Base-by-base conservation (phyloP, 2,113 vertebrate species). In the Sylvicapra grimmia region DNA sequence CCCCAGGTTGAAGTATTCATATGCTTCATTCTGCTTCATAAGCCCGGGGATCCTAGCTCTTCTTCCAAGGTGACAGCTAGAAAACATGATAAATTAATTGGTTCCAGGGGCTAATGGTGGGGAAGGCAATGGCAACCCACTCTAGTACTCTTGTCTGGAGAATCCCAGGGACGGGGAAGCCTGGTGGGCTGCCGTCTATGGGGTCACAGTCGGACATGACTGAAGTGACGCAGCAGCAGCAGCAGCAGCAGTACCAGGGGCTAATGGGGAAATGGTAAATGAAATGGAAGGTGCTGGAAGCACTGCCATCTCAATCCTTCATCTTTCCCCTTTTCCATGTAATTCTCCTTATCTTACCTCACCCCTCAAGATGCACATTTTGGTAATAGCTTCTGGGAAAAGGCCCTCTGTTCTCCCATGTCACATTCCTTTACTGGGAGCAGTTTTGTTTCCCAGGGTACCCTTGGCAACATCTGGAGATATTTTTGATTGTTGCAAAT, bases 31-130 rank as follows among this genome's bases (percentile, higher is more conserved):
- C 79, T 94, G 4, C 44, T 47, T 47, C 36, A 23, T 61, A 18
- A 68, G 68, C 68, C 80, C 61, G 29, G 36, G 54, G 33, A 61
- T 29, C 44, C 54, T 86, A 63, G 21, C 19, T 93, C 65, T 84
- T 87, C 77, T 85, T 92, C 79, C 47, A 88, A 58, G 47, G 29
- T 86, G 53, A 89, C 91, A 94, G 56, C 33, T 87, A 90, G 58
- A 72, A 94, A 31, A 85, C 63, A 63, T 85, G 80, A 80, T 86
- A 94, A 94, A 94, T 83, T 92, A 89, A 72, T 92, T n/a, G 53
- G 3, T 72, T 58, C 47, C 94, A 84, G 56, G 36, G 40, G 51
- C 54, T 80, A 87, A 83, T 72, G 63, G 84, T 0, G 0, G 59
- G 31, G 29, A 63, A 63, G 59, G 29, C 29, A 63, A 31, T 15